phyloP scores from a whole-genome alignment of 92 coral and sea anemone genomes.

The Desmophyllum pertusum region DNA sequence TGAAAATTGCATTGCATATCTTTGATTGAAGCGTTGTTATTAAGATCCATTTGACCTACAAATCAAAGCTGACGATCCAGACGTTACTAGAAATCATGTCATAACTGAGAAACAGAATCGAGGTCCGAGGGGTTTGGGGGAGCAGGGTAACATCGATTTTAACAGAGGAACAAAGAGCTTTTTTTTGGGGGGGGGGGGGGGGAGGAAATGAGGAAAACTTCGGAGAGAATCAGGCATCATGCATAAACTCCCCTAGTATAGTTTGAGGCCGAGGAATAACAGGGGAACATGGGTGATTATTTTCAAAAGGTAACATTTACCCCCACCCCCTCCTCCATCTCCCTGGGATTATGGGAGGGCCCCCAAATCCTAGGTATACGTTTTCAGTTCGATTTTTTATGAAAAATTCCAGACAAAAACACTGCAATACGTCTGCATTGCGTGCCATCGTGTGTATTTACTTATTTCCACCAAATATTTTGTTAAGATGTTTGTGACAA shows the following conservation, averaged over 20 bases:
- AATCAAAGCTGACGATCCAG: background rate
- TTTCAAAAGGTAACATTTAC: background rate
- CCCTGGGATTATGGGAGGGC: background rate
- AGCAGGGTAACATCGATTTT: no score
- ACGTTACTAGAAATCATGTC: background rate
- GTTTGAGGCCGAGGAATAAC: background rate
- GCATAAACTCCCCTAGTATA: no score
- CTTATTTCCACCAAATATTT: background rate
- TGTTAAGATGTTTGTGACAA: background rate
- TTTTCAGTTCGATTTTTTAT: background rate
- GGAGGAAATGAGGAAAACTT: no score
- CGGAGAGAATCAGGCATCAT: background rate
- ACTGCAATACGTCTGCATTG: background rate
- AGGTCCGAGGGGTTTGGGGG: background rate
- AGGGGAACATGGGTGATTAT: background rate
- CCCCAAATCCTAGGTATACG: background rate
- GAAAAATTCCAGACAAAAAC: background rate
- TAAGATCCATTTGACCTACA: background rate
- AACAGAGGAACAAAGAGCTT: background rate
- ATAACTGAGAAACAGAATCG: background rate
- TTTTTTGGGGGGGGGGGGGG: no score
- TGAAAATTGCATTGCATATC: background rate
- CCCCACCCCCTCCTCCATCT: background rate
- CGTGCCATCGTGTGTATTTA: background rate
- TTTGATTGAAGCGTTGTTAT: background rate